Base-by-base conservation (phyloP, 1,140 invertebrate species). In the Oppia nitens region DNA sequence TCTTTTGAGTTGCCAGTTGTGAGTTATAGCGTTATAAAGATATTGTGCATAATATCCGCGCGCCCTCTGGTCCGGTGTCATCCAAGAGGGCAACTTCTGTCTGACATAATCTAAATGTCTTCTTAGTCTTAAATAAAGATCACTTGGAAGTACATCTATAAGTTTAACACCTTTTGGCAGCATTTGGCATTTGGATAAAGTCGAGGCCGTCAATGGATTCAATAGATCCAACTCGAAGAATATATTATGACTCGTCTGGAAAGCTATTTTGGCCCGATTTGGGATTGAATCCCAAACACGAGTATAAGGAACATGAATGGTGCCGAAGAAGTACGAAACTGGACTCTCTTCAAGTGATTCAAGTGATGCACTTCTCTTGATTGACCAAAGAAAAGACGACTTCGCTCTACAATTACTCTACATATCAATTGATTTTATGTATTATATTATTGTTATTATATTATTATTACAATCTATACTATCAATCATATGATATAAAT, bases 221-320 rank as follows among this genome's bases (percentile, higher is more conserved):
- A 75, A 76, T 4, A 79, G 66, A 65, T 78, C 77, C 51, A 79
- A 67, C 64, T 79, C 77, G 63, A 79, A 78, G 66, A 74, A 74
- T 17, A 78, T 71, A 51, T 70, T 70, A 57, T 76, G 72, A 12
- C 73, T 66, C 45, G 70, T 64, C 23, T 68, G 63, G 65, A 79
- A 78, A 21, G 77, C 77, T 32, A 68, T 55, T 64, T 77, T 78
- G 58, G 71, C 72, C 60, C 75, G 76, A 52, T 71, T 64, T 21
- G 77, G 75, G 53, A 79, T 75, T 63, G 68, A 73, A 60, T 76
- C 70, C 77, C 77, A 79, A 9, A 79, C 77, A 55, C 71, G 67
- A 0, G 74, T 76, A 65, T 78, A 79, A 0, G 77, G 77, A 26
- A 79, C 77, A 67, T 79, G 77, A 60, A 79, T 78, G 29, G 77